Evolutionary conservation across 2,113 vertebrate genomes (phyloP).

Genomic region (Geococcyx californianus): DNA sequence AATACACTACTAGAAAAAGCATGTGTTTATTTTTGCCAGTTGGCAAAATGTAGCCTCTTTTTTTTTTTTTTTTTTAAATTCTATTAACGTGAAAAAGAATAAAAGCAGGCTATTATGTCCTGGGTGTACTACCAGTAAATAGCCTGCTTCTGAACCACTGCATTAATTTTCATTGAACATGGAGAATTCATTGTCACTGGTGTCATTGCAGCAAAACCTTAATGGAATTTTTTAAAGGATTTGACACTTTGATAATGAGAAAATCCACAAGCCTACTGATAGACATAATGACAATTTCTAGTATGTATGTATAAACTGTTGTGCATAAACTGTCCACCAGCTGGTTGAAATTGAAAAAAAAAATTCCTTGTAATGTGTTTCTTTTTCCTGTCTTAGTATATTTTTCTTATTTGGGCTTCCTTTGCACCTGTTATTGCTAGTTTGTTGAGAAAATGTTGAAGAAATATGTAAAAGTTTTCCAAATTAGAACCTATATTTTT

Average conservation of each 20-base stretch:
- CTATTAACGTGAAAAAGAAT: neutral
- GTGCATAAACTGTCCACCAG: neutral
- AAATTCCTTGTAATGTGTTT: neutral
- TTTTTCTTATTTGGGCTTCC: neutral
- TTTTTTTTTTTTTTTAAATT: neutral
- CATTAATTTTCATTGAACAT: slow-evolving; percentile 37
- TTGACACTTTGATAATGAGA: slow-evolving; percentile 27
- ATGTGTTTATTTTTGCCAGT: neutral
- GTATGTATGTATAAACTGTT: neutral
- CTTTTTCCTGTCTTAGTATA: neutral
- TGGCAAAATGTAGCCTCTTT: neutral
- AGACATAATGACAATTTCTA: slow-evolving; percentile 7
- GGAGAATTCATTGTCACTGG: slow-evolving; percentile 35
- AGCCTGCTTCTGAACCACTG: slow-evolving; percentile 3
- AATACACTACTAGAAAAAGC: neutral
- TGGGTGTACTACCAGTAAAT: neutral
- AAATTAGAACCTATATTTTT: neutral
- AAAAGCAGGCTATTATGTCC: neutral
- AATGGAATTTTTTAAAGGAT: slow-evolving; percentile 37
- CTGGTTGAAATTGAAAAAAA: neutral
- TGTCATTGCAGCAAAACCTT: slow-evolving; percentile 13
- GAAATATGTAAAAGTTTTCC: neutral
- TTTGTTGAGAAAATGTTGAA: neutral
- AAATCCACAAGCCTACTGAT: slow-evolving; percentile 27
- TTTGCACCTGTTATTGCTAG: neutral